Evolutionary conservation across 2,113 vertebrate species (phyloP).

Genomic region (Otolemur garnettii): DNA sequence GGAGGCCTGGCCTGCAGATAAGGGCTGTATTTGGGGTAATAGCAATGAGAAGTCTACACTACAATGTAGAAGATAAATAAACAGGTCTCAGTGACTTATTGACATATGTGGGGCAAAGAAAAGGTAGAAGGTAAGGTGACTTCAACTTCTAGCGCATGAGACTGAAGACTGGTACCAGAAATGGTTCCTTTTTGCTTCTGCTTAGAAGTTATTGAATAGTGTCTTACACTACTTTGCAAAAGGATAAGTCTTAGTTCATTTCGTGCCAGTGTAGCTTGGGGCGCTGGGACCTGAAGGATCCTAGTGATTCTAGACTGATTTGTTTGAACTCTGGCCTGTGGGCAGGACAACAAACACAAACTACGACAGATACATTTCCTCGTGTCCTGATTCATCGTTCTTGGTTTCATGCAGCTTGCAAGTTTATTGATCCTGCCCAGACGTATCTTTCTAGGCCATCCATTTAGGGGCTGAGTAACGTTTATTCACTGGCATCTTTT

Average conservation of each 20-base stretch:
- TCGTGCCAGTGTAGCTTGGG: neutral
- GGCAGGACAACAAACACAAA: neutral
- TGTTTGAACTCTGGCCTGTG: neutral
- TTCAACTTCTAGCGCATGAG: neutral
- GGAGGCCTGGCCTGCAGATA: neutral
- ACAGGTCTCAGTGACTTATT: neutral
- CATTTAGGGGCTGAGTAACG: neutral
- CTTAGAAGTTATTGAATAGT: neutral
- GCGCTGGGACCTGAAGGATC: neutral
- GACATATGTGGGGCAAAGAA: neutral
- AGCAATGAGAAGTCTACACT: neutral
- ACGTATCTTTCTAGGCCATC: neutral
- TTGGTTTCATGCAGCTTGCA: conserved; percentile 5
- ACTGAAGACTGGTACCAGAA: neutral
- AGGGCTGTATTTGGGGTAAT: neutral
- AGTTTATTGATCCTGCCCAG: neutral
- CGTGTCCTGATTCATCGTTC: neutral
- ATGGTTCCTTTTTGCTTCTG: neutral
- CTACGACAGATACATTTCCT: neutral
- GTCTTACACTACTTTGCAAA: neutral
- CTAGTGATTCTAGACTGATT: neutral
- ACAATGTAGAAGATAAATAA: conserved; percentile 10
- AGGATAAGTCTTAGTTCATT: neutral
- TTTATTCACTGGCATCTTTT: neutral
- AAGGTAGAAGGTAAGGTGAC: neutral